A percentile compares a stretch with the other conserved stretches of the same genome.
These are phyloP conservation scores for Lasiurus borealis DNA, from an alignment of 2,113 vertebrate genomes.

Conservation along the genomic window DNA sequence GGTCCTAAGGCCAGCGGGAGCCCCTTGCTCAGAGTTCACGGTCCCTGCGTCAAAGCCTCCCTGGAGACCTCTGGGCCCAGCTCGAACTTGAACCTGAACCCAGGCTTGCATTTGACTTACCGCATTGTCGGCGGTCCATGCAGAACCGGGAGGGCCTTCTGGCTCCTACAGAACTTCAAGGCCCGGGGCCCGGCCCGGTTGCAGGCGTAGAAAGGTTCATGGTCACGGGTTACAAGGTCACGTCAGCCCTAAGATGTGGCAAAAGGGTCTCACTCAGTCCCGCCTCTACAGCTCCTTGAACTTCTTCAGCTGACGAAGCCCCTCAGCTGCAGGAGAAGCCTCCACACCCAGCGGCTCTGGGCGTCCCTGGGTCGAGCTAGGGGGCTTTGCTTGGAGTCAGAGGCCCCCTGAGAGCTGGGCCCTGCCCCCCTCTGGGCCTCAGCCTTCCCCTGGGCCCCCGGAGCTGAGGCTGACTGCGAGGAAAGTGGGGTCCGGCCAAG, in stretches of 20 bases:
- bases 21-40: neutral
- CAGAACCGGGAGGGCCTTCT: neutral
- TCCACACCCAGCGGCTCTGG: too few species aligned
- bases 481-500: accelerated
- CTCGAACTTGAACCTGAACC: neutral
- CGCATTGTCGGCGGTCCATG: neutral
- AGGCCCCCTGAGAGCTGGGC: neutral
- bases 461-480: accelerated
- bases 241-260: too few species aligned
- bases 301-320: neutral
- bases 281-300: neutral
- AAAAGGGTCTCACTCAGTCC: neutral
- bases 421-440: accelerated
- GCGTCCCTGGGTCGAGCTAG: neutral
- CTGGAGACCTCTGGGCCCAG: accelerated
- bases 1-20: neutral
- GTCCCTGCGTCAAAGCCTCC: neutral
- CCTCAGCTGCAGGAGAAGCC: accelerated
- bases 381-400: accelerated
- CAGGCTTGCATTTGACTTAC: neutral
- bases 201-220: neutral
- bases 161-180: neutral
- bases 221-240: too few species aligned
- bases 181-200: neutral
- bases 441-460: accelerated